Conservation (phyloP, 2,113 vertebrate genomes). For the Lepisosteus osseus region DNA sequence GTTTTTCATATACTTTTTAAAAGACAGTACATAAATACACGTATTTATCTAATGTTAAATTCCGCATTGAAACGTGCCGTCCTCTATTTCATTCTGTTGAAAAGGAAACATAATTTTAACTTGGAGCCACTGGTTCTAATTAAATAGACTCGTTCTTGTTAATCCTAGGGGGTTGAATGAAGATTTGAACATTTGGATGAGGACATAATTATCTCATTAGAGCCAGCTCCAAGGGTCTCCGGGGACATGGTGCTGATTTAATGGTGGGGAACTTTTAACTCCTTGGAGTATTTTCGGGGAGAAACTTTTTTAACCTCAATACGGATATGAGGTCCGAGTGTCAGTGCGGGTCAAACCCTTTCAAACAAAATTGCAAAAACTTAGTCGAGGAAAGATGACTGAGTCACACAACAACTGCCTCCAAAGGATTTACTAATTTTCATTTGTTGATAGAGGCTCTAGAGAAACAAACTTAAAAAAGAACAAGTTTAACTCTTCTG, state of each 20-base stretch:
- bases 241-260: slow-evolving; percentile 25
- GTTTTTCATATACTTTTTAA: too few relatives aligned
- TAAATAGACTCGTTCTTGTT: slow-evolving; percentile 44
- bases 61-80: too few relatives aligned
- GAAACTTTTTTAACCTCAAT: neutral
- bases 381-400: slow-evolving; percentile 2
- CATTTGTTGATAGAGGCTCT: slow-evolving; percentile 52
- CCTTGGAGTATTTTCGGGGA: neutral
- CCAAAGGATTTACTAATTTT: slow-evolving; percentile 27
- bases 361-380: slow-evolving; percentile 13
- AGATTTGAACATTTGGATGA: slow-evolving; percentile 39
- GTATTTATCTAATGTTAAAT: too few relatives aligned
- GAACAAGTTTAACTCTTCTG: slow-evolving; percentile 14
- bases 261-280: slow-evolving; percentile 22
- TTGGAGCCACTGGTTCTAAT: slow-evolving; percentile 45
- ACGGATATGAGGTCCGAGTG: slow-evolving; percentile 6
- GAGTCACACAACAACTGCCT: neutral
- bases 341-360: slow-evolving; percentile 34
- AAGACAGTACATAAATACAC: too few relatives aligned
- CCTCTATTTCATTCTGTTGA: neutral
- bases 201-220: slow-evolving; percentile 48
- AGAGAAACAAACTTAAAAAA: slow-evolving; percentile 14
- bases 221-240: slow-evolving; percentile 39
- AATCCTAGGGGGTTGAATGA: slow-evolving; percentile 35
- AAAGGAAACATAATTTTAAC: slow-evolving; percentile 33